Evolutionary conservation across 1,140 invertebrate species (phyloP).

Genomic region (Euschistus heros): DNA sequence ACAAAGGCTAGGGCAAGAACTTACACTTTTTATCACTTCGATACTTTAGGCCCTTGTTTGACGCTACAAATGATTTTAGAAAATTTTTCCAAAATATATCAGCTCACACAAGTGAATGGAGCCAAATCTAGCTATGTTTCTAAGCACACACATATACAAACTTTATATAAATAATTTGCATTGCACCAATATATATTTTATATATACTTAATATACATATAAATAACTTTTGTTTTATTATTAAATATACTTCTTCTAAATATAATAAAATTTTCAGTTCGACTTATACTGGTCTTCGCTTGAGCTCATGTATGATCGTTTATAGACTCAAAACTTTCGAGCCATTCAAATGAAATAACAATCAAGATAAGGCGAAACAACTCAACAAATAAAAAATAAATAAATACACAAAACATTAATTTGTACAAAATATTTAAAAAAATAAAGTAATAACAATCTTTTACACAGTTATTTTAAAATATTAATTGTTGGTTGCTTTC

Average conservation of each 20-base stretch:
- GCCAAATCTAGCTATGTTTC: not conserved
- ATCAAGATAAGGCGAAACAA: not conserved
- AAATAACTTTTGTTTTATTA: conserved; percentile 6
- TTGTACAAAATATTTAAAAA: not conserved
- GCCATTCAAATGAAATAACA: not conserved
- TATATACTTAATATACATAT: conserved; percentile 14
- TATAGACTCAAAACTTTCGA: not conserved
- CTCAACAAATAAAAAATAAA: not conserved
- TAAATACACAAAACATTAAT: not conserved
- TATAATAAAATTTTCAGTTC: conserved; percentile 1
- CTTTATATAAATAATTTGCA: not conserved
- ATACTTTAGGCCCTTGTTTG: conserved; percentile 6
- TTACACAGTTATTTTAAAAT: not conserved
- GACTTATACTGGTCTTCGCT: not conserved
- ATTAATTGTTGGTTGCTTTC: too few species aligned
- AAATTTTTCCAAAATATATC: not conserved
- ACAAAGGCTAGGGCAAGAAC: conserved; percentile 5
- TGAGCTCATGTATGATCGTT: not conserved
- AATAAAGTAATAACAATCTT: not conserved
- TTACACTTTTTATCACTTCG: not conserved
- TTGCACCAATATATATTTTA: conserved; percentile 11
- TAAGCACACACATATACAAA: not conserved
- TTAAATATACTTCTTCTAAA: not conserved
- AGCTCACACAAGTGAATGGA: not conserved
- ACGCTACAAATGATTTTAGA: too few species aligned